phyloP scores from a whole-genome alignment of 2,888 invertebrate species.

The Eumacrocentrus americanus region DNA sequence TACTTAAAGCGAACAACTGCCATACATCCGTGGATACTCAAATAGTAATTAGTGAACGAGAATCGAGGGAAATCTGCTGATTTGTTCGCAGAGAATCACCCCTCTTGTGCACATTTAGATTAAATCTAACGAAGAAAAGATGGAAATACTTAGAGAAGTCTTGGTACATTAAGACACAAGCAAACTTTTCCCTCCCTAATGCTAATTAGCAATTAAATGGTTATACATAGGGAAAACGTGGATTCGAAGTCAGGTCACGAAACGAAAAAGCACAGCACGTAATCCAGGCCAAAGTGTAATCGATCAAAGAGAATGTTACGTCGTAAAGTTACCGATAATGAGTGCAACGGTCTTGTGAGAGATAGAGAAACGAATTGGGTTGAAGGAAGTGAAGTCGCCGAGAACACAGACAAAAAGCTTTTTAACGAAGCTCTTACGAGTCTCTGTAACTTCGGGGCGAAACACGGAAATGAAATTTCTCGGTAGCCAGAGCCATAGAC shows the following conservation, averaged over 20 bases:
- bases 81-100: background rate
- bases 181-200: background rate
- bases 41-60: background rate
- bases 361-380: constrained; percentile 13
- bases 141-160: too few species aligned
- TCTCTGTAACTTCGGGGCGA: constrained; percentile 21
- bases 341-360: background rate
- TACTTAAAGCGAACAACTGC: background rate
- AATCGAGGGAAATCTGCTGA: background rate
- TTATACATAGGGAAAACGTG: constrained; percentile 2
- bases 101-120: background rate
- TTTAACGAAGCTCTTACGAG: constrained; percentile 27
- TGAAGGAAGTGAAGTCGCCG: constrained; percentile 16
- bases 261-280: constrained; percentile 4
- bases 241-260: background rate
- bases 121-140: too few species aligned
- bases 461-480: constrained; percentile 31
- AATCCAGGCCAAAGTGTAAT: constrained; percentile 19
- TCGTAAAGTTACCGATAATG: constrained; percentile 16
- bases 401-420: constrained; percentile 13
- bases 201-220: background rate
- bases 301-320: constrained; percentile 17
- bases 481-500: constrained; percentile 19
- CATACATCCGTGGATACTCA: background rate
- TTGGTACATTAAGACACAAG: background rate